Percentiles rank a stretch among this genome's conserved stretches.
phyloP scores from a whole-genome alignment of 2,113 vertebrate genomes.

The Trematocara stigmaticum region DNA sequence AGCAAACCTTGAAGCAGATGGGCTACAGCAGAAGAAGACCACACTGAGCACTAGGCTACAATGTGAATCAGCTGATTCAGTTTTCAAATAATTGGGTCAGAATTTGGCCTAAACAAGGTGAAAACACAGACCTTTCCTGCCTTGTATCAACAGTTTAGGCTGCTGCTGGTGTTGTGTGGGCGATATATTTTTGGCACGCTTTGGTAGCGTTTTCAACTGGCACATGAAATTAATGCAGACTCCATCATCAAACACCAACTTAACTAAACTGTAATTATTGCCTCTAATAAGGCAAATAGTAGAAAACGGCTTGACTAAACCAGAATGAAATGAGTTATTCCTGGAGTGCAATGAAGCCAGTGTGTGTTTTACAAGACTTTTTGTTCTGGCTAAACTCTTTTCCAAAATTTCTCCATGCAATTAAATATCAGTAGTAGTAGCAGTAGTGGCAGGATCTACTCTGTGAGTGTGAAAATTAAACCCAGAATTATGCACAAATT shows the following conservation, averaged over 20 bases:
- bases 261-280: neutral
- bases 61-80: neutral
- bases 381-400: neutral
- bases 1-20: neutral
- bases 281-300: neutral
- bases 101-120: neutral
- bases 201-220: accelerated
- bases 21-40: neutral
- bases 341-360: neutral
- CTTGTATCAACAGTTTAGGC: neutral
- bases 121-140: neutral
- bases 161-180: neutral
- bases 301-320: neutral
- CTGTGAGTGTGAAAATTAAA: neutral
- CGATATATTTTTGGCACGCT: accelerated
- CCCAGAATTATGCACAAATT: neutral
- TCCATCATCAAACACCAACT: neutral
- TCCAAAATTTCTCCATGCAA: neutral
- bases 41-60: accelerated
- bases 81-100: neutral
- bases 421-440: neutral
- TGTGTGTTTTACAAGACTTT: neutral
- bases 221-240: neutral
- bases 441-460: neutral
- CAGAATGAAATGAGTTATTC: neutral